These are phyloP conservation scores for Drosophila anomalipes DNA, from an alignment of 2,888 invertebrate genomes.

Conservation along the genomic window DNA sequence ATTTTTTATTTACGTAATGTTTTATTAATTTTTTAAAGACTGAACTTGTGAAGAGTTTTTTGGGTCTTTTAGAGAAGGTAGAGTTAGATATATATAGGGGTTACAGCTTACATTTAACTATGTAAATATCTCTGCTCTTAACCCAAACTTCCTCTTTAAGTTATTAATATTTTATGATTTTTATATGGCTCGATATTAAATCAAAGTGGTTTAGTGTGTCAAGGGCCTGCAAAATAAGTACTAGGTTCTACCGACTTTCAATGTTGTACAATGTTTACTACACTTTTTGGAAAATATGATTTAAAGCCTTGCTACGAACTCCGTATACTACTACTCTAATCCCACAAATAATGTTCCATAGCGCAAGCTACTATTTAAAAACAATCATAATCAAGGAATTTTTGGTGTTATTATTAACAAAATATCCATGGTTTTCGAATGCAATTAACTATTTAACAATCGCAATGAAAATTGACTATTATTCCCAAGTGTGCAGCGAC, in stretches of 20 bases:
- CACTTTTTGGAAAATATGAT: not conserved
- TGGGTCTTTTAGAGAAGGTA: not conserved
- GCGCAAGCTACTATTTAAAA: not conserved
- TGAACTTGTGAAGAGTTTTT: not conserved
- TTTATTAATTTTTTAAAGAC: not conserved
- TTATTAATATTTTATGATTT: not conserved
- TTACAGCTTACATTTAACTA: not conserved
- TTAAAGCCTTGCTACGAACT: not conserved
- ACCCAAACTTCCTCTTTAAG: no score
- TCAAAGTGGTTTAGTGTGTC: not conserved
- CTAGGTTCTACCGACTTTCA: not conserved
- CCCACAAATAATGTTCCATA: not conserved
- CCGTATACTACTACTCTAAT: not conserved
- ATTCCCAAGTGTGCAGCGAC: constrained; percentile 16
- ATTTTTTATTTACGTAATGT: not conserved
- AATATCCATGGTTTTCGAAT: not conserved
- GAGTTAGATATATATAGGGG: not conserved
- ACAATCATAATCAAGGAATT: not conserved
- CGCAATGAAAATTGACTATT: not conserved
- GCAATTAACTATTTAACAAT: not conserved
- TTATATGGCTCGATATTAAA: not conserved
- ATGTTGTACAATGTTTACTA: not conserved
- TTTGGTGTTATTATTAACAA: not conserved
- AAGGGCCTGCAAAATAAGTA: not conserved
- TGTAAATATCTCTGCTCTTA: not conserved